Percentiles rank a stretch among this genome's conserved stretches.
These are phyloP conservation scores for Engraulis encrasicolus DNA, from an alignment of 2,113 vertebrate genomes.

Conservation along the genomic window DNA sequence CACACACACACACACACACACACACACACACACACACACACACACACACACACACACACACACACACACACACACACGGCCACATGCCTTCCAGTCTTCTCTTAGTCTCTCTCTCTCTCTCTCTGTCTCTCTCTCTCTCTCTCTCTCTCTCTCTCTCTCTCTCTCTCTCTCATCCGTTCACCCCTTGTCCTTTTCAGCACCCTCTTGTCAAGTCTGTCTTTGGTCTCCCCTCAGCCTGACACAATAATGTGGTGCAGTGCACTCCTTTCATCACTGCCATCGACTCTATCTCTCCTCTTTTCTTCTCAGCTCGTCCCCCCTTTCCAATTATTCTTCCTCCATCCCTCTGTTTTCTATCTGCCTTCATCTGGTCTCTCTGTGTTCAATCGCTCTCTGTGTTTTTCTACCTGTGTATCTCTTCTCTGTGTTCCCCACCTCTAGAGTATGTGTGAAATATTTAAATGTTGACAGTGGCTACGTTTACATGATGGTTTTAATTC, in stretches of 20 bases:
- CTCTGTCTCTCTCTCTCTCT: neutral
- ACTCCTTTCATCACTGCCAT: neutral
- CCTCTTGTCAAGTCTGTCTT: neutral
- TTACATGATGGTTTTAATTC: too few species aligned
- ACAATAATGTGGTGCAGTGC: neutral
- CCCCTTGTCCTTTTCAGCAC: neutral
- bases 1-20: neutral
- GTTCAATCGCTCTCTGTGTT: too few species aligned
- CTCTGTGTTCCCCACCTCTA: too few species aligned
- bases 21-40: neutral
- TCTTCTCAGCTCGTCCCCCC: neutral
- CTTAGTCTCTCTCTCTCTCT: neutral
- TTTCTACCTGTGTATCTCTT: too few species aligned
- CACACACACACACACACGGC: neutral
- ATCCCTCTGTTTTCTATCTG: neutral
- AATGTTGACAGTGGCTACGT: neutral
- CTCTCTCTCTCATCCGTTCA: neutral
- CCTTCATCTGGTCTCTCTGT: neutral
- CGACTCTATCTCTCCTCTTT: neutral
- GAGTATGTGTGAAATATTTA: neutral
- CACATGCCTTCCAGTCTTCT: neutral
- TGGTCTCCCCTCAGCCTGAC: neutral
- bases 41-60: neutral
- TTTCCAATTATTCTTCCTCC: neutral
- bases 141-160: too few species aligned